Base-by-base conservation (phyloP, 1,140 invertebrate genomes). In the Helicorthomorpha holstii region DNA sequence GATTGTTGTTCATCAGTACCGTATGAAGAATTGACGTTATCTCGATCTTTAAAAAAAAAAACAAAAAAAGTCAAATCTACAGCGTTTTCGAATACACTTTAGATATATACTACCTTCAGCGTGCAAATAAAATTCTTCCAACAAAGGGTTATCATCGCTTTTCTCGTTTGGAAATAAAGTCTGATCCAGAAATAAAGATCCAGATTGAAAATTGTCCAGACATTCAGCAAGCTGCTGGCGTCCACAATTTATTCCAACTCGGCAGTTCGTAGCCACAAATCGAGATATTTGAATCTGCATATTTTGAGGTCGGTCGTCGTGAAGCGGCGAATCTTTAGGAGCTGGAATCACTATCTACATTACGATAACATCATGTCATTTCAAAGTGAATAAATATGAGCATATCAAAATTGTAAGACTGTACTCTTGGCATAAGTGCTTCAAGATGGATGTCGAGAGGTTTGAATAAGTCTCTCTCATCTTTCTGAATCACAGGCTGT, bases 351-450 rank as follows among this genome's bases (percentile, higher is more conserved):
- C 63, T 38, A 67, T 49, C 67, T 68, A 56, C 25, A 61, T 58
- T n/a, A n/a, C n/a, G n/a, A n/a, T n/a, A n/a, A n/a, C n/a, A n/a
- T n/a, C n/a, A n/a, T n/a, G n/a, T n/a, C n/a, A n/a, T n/a, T n/a
- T n/a, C n/a, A n/a, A n/a, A n/a, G n/a, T n/a, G n/a, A n/a, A n/a
- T n/a, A n/a, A n/a, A n/a, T n/a, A n/a, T n/a, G n/a, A n/a, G n/a
- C n/a, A n/a, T n/a, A n/a, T n/a, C n/a, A n/a, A n/a, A n/a, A n/a
- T n/a, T 34, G 44, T 12, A n/a, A 52, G 27, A 21, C 67, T 66
- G 67, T 71, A 90, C 85, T 72, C 84, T 82, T 44, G 88, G 86
- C 77, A 92, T 83, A 59, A 94, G 85, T 45, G 85, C 81, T 74
- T 94, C 88, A 51, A 91, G 72, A 60, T 85, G 81, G 43, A 91